Percentiles rank a stretch among this genome's conserved stretches.
phyloP scores from a whole-genome alignment of 53 echinoderm and acorn worm genomes.

The Astropecten irregularis region DNA sequence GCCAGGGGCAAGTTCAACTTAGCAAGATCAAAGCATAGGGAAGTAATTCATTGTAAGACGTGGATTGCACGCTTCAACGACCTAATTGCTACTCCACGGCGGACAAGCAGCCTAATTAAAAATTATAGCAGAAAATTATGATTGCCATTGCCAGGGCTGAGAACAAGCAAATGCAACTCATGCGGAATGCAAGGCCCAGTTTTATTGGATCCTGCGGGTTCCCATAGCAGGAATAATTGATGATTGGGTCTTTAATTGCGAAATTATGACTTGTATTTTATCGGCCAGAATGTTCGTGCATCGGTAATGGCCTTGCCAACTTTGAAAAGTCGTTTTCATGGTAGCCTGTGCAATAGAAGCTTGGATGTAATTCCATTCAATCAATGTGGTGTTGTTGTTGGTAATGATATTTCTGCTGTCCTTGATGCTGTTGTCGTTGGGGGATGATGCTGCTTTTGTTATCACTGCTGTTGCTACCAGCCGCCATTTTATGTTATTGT shows the following conservation, averaged over 20 bases:
- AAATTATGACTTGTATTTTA: not conserved
- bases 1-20: constrained; percentile 23
- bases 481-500: too few species aligned
- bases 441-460: too few species aligned
- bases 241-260: not conserved
- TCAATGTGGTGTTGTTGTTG: too few species aligned
- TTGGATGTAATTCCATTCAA: too few species aligned
- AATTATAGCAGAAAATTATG: constrained; percentile 50
- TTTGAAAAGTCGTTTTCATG: too few species aligned
- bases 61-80: constrained; percentile 7
- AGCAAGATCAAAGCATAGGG: not conserved
- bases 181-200: not conserved
- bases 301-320: too few species aligned
- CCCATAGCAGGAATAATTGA: constrained; percentile 25
- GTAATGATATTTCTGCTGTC: too few species aligned
- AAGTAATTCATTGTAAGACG: constrained; percentile 37
- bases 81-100: constrained; percentile 34
- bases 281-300: not conserved
- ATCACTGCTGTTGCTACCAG: too few species aligned
- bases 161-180: not conserved
- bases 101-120: constrained; percentile 35
- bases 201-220: constrained; percentile 7
- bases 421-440: too few species aligned
- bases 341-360: too few species aligned
- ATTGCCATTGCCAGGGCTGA: not conserved